Base-by-base conservation (phyloP, 2,888 invertebrate species). In the Hydrotaea diabolus region DNA sequence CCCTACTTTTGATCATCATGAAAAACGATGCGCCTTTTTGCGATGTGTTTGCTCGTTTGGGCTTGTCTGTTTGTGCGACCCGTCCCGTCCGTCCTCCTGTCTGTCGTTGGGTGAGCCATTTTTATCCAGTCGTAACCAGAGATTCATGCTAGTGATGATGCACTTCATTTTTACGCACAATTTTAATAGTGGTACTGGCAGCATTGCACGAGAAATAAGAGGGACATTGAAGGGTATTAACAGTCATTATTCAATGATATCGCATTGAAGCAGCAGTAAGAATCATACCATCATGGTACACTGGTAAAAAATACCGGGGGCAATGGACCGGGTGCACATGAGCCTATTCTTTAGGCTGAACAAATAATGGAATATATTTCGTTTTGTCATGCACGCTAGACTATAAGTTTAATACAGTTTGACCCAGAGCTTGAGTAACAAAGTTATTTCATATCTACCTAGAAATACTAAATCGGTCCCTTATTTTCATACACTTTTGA, bases 211-310 rank as follows among this genome's bases (percentile, higher is more conserved):
- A 72, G 82, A 82, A 77, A 77, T 82, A 74, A 82, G 79, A 77
- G 79, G 66, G 88, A 90, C 89, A 90, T 90, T 91, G 91, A 90
- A 90, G 89, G 90, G 91, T 90, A 90, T 91, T 91, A 91, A 91
- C 91, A 91, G 90, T 90, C 90, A 91, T 90, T 90, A 90, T 91
- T 90, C 90, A 91, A 90, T 91, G 90, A 90, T 90, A 90, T 90
- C 91, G 89, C 89, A 87, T 77, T 82, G 21, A 55, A 78, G 76
- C 86, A 86, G 84, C 62, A 69, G 73, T 55, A 82, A 78, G 46
- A 59, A 75, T 80, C 75, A 39, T 49, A 21, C 59, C 43, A 55
- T 74, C 62, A 73, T 77, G 39, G n/a, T 69, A 83, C 85, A 83
- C 85, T 78, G 69, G n/a, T 7, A 77, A 46, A 80, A 80, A 49